Percentiles rank a stretch among this genome's conserved stretches.
phyloP scores from a whole-genome alignment of 2,113 vertebrate genomes.

The Oncorhynchus nerka region DNA sequence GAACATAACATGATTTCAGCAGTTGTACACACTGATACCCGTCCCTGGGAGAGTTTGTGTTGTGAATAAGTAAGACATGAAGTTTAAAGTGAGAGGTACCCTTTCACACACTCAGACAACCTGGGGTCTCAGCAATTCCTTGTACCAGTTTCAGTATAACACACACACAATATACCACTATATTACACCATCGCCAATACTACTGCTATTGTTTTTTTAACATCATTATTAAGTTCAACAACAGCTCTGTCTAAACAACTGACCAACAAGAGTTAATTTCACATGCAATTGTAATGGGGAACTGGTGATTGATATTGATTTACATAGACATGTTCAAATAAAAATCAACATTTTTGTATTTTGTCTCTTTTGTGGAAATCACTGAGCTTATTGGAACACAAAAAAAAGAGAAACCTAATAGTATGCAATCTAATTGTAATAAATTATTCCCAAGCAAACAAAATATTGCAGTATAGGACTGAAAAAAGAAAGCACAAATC shows the following conservation, averaged over 20 bases:
- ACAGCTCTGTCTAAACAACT: constrained; percentile 15
- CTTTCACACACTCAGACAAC: constrained; percentile 10
- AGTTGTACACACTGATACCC: neutral
- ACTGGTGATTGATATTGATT: neutral
- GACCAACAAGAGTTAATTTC: constrained; percentile 22
- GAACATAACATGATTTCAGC: constrained; percentile 12
- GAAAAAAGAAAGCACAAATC: neutral
- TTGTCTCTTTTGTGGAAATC: neutral
- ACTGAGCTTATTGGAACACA: neutral
- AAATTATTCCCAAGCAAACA: neutral
- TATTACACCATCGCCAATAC: constrained; percentile 3
- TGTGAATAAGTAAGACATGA: constrained; percentile 4
- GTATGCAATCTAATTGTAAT: neutral
- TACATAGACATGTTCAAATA: neutral
- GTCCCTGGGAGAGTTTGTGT: constrained; percentile 4
- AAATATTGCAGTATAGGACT: neutral
- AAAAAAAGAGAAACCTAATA: neutral
- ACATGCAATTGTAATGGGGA: constrained; percentile 29
- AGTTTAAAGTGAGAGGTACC: constrained; percentile 13
- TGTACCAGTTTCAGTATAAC: constrained; percentile 14
- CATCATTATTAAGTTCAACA: neutral
- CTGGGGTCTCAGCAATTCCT: constrained; percentile 13
- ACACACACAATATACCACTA: constrained; percentile 32
- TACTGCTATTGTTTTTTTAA: constrained; percentile 23
- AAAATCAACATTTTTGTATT: neutral